Evolutionary conservation across 92 coral and sea anemone species (phyloP).

Genomic region (Chrysogorgia sp.): DNA sequence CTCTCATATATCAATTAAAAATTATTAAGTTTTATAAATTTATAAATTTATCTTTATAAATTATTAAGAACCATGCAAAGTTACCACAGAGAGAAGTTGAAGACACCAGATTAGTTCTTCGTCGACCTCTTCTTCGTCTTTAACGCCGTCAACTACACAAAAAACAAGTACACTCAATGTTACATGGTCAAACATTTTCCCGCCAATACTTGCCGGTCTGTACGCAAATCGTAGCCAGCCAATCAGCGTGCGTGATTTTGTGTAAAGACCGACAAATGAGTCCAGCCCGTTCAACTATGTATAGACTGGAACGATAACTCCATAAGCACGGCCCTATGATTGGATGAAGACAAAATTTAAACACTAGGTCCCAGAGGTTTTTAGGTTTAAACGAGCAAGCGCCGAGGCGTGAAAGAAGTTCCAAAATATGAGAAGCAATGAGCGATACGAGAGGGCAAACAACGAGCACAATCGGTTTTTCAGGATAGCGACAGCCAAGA

Average conservation of each 20-base stretch:
- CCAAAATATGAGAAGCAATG: too few species aligned
- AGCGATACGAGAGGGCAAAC: too few species aligned
- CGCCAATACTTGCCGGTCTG: not conserved
- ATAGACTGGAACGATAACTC: too few species aligned
- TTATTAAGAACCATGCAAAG: not conserved
- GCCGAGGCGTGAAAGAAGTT: too few species aligned
- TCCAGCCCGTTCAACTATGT: not conserved
- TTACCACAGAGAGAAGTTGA: conserved; percentile 87
- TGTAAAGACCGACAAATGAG: not conserved
- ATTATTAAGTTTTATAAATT: too few species aligned
- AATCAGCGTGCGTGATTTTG: not conserved
- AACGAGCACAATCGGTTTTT: too few species aligned
- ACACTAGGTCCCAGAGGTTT: too few species aligned
- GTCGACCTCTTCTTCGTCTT: conserved; percentile 92
- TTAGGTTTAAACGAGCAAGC: not conserved
- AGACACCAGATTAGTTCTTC: conserved; percentile 95
- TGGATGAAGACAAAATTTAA: too few species aligned
- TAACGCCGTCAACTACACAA: conserved; percentile 80
- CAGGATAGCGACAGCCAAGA: too few species aligned
- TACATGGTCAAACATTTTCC: not conserved
- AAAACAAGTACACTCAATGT: not conserved
- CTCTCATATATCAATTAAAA: too few species aligned
- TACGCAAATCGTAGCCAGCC: not conserved
- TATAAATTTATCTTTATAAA: too few species aligned
- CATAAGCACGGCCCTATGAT: too few species aligned